A percentile compares a stretch with the other conserved stretches of the same genome.
Evolutionary conservation across 2,797 vertebrate genomes (phyloP).

Genomic region (Pipistrellus nathusii): DNA sequence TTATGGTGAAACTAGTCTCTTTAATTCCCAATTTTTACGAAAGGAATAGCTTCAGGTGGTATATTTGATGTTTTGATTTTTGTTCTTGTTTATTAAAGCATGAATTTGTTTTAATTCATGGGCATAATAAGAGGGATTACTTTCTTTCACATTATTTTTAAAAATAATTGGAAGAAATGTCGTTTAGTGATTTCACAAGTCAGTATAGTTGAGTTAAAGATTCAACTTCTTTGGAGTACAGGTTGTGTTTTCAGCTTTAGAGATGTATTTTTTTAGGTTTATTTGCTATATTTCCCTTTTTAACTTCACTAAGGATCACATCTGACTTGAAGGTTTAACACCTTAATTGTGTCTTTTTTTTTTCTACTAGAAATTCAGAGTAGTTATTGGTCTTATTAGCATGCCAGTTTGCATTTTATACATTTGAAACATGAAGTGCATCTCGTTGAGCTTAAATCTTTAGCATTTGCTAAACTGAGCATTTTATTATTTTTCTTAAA

Average conservation of each 20-base stretch:
- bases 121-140: neutral
- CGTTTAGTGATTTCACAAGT: neutral
- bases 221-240: neutral
- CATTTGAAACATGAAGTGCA: neutral
- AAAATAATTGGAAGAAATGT: constrained; percentile 34
- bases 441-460: constrained; percentile 28
- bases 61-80: constrained; percentile 20
- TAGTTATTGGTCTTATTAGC: neutral
- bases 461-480: neutral
- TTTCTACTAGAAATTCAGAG: neutral
- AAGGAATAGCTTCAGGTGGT: neutral
- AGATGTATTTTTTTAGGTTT: neutral
- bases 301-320: constrained; percentile 9
- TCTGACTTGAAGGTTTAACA: neutral
- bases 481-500: constrained; percentile 56
- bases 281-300: neutral
- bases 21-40: neutral
- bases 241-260: constrained; percentile 39
- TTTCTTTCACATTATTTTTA: constrained; percentile 30
- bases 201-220: constrained; percentile 3
- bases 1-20: constrained; percentile 16
- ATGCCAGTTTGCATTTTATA: constrained; percentile 23
- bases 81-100: neutral
- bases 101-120: neutral
- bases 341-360: constrained; percentile 14